These are phyloP conservation scores for Parnassius orleans DNA, from an alignment of 2,888 invertebrate genomes.

Conservation along the genomic window DNA sequence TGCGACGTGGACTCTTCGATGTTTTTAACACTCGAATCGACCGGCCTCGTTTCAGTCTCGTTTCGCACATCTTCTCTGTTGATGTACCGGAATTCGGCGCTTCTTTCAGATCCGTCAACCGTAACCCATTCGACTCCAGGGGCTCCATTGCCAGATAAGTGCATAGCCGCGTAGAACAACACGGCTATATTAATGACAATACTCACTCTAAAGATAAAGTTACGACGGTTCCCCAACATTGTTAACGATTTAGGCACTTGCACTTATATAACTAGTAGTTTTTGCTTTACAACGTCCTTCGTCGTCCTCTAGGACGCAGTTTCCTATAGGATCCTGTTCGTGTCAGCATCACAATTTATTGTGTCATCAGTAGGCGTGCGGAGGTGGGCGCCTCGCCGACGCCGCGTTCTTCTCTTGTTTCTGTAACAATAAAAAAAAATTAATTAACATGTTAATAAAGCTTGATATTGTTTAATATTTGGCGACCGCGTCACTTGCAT, in stretches of 20 bases:
- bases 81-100: conserved; percentile 52
- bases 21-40: conserved; percentile 45
- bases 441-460: background rate
- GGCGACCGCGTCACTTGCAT: too few relatives aligned
- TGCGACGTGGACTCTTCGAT: conserved; percentile 66
- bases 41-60: conserved; percentile 50
- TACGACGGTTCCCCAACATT: conserved; percentile 79
- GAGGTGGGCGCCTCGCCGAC: conserved; percentile 60
- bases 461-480: too few relatives aligned
- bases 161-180: conserved; percentile 86
- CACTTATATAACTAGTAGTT: conserved; percentile 54
- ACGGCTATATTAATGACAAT: conserved; percentile 87
- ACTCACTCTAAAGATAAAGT: conserved; percentile 87
- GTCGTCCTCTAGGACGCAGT: conserved; percentile 79
- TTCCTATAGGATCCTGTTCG: conserved; percentile 73
- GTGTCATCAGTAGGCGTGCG: conserved; percentile 65
- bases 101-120: conserved; percentile 59
- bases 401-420: conserved; percentile 50
- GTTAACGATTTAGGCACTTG: conserved; percentile 67
- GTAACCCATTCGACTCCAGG: conserved; percentile 63
- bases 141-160: conserved; percentile 65
- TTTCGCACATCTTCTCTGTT: conserved; percentile 52
- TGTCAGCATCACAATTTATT: conserved; percentile 80
- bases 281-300: conserved; percentile 69
- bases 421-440: conserved; percentile 55